Evolutionary conservation across 2,888 invertebrate species (phyloP).

Genomic region (Notodonta dromedarius): DNA sequence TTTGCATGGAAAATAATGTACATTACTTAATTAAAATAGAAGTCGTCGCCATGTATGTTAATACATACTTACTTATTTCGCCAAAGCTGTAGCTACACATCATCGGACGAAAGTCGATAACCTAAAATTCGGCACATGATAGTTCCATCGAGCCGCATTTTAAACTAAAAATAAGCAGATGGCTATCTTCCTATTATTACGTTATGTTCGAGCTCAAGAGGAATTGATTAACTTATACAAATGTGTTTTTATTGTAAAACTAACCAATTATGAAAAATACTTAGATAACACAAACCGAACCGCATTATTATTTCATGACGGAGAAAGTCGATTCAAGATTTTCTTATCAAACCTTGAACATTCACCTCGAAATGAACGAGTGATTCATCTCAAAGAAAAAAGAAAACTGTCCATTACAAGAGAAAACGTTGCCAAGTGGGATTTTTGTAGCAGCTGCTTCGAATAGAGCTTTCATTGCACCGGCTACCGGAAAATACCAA

Average conservation of each 20-base stretch:
- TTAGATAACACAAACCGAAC: not conserved
- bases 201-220: not conserved
- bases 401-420: too few species aligned
- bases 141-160: not conserved
- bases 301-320: not conserved
- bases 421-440: too few species aligned
- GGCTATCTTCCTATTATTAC: not conserved
- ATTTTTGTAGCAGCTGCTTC: too few species aligned
- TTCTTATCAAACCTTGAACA: too few species aligned
- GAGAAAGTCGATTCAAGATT: not conserved
- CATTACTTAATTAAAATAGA: not conserved
- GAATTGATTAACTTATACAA: not conserved
- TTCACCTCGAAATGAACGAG: too few species aligned
- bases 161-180: constrained; percentile 1
- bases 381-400: too few species aligned
- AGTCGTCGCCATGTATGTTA: not conserved
- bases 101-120: not conserved
- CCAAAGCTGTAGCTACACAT: not conserved
- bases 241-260: not conserved
- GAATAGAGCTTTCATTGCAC: too few species aligned
- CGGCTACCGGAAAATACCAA: too few species aligned
- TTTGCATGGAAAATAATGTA: not conserved
- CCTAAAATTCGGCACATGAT: constrained; percentile 3
- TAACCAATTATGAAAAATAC: not conserved
- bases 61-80: not conserved